Base-by-base conservation (phyloP, 2,888 invertebrate species). In the Ceraclea dissimilis region DNA sequence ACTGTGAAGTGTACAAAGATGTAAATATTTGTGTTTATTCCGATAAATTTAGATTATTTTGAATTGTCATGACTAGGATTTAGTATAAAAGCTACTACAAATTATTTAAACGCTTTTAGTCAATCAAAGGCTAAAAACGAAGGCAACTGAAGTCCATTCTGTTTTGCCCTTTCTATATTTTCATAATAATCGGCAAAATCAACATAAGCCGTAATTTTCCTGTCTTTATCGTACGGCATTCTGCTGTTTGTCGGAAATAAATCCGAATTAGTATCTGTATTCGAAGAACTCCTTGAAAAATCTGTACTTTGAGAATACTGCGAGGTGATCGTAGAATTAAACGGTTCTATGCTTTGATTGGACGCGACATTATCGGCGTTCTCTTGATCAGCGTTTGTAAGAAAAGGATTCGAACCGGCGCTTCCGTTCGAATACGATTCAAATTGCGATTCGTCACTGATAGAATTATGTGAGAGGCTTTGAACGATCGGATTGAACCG, bases 121-220 rank as follows among this genome's bases (percentile, higher is more conserved):
- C 13, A 20, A 19, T 20, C 19, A 47, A 16, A 26, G 26, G 4
- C 26, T 6, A 26, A 26, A 6, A 26, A 6, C 26, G 10, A 26
- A 26, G 10, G 4, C 26, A 26, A 26, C 26, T 6, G 26, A 6
- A 26, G 17, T 0, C 87, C 86, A 65, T 83, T 82, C 60, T 74
- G 73, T 60, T 79, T 77, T 2, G 86, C 86, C 61, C 78, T 80
- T 39, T 85, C 84, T 0, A 88, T 80, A 66, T 86, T 87, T 58
- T 79, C 78, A 64, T 84, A 90, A 73, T 87, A 94, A 65, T 85
- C 86, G 0, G 84, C 77, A 70, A 94, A 94, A 70, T 91, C 88
- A 0, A 94, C 91, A 67, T 94, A 93, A 0, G 90, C 81, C 53
- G 82, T 82, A 2, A 93, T 86, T 66, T 80, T 81, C 19, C 83